These are phyloP conservation scores for Gerris lacustris DNA, from an alignment of 2,888 invertebrate genomes.

Conservation along the genomic window DNA sequence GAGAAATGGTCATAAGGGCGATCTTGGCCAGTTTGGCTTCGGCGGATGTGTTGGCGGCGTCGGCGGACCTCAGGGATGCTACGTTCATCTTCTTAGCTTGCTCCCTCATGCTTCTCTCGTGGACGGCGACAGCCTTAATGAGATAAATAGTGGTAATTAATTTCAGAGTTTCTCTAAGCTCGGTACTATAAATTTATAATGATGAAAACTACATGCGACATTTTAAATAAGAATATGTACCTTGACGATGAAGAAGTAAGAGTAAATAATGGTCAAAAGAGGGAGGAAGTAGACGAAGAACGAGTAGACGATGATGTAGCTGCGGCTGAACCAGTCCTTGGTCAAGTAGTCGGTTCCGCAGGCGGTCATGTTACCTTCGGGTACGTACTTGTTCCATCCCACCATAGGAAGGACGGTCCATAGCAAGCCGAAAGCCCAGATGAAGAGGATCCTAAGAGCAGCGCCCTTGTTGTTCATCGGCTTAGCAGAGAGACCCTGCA, in stretches of 20 bases:
- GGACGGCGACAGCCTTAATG: conserved; percentile 60
- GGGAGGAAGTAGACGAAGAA: conserved; percentile 65
- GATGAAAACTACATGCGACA: no score
- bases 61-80: conserved; percentile 67
- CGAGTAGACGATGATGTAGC: conserved; percentile 69
- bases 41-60: conserved; percentile 63
- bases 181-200: no score
- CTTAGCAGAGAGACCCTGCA: conserved; percentile 60
- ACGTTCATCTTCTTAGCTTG: conserved; percentile 92
- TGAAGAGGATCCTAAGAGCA: conserved; percentile 58
- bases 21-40: conserved; percentile 82
- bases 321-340: conserved; percentile 60
- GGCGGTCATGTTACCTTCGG: conserved; percentile 87
- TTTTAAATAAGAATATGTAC: conserved; percentile 32
- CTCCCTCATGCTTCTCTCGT: conserved; percentile 75
- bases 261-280: conserved; percentile 66
- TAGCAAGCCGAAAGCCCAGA: conserved; percentile 62
- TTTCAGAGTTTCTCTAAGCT: background rate
- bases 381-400: conserved; percentile 83
- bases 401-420: conserved; percentile 78
- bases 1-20: conserved; percentile 74
- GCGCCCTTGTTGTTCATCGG: conserved; percentile 73
- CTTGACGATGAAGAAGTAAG: conserved; percentile 78
- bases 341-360: conserved; percentile 79
- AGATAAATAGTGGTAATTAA: conserved; percentile 27